Percentiles rank a stretch among this genome's conserved stretches.
phyloP scores from a whole-genome alignment of 2,888 invertebrate genomes.

The Actias luna region DNA sequence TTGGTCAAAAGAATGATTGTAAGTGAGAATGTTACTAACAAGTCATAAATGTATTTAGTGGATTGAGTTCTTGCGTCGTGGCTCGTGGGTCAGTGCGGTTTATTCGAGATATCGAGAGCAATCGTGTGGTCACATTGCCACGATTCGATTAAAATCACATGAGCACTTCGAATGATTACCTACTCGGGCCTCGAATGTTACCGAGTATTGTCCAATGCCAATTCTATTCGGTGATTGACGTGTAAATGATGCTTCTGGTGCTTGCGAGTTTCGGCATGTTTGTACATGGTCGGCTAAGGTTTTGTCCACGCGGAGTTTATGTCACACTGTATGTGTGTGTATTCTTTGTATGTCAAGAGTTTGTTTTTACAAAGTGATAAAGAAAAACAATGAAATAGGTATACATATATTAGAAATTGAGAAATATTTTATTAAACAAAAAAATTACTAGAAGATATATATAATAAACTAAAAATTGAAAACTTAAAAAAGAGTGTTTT shows the following conservation, averaged over 20 bases:
- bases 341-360: no score
- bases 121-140: neutral
- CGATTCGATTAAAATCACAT: constrained; percentile 3
- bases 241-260: neutral
- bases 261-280: neutral
- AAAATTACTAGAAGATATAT: no score
- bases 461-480: no score
- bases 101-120: neutral
- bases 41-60: neutral
- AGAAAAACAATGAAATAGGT: no score
- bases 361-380: no score
- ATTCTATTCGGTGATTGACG: neutral
- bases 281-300: neutral
- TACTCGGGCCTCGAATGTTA: neutral
- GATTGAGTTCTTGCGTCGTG: neutral
- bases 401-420: no score
- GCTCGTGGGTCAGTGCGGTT: neutral
- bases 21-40: neutral
- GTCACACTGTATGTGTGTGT: no score
- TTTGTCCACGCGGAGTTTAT: neutral
- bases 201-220: neutral
- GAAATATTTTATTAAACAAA: no score
- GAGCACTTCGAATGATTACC: constrained; percentile 9
- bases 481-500: no score
- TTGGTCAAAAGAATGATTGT: no score